Evolutionary conservation across 2,888 invertebrate genomes (phyloP), one percentile per base, ranked within the genome.

Genomic region (Agrochola circellaris): DNA sequence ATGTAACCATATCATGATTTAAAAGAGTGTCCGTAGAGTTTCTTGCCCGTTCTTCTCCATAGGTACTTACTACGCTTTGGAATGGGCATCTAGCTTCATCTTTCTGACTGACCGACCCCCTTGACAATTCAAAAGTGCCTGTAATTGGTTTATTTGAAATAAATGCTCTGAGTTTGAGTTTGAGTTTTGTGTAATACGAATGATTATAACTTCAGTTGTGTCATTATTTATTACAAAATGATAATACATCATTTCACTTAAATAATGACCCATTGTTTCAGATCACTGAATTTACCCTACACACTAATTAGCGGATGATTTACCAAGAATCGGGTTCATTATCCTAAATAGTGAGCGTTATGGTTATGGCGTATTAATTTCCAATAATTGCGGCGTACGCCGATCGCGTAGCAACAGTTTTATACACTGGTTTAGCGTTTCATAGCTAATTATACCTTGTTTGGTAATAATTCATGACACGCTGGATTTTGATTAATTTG

Each of bases 321-420:
- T 61, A 58, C 38, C 66, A 76, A 65, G 72, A 70, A 76, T 45
- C 9, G n/a, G 6, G 51, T 26, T 69, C 30, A 54, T 23, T 73
- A 73, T 54, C 26, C 45, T 26, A 73, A 70, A 34, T 60, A 64
- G 34, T 23, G 34, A 42, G 42, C 15, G 34, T 54, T 20, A 56
- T 54, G 17, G 34, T 23, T 84, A 70, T 45, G 60, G 51, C 62
- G 62, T 64, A 73, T 81, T 73, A 70, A 81, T 76, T 23, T 64
- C 42, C 38, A 75, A 68, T 79, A 75, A 73, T 69, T 73, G 65
- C 70, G 69, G 80, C 20, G 26, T 67, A 72, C 42, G 60, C 60
- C 26, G 11, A 56, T 26, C n/a, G 58, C 73, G 58, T 66, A 58
- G 30, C 67, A 54, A 82, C 54, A 54, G 26, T 48, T n/a, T 17